Evolutionary conservation across 1,140 invertebrate species (phyloP).

Genomic region (Leguminivora glycinivorella): DNA sequence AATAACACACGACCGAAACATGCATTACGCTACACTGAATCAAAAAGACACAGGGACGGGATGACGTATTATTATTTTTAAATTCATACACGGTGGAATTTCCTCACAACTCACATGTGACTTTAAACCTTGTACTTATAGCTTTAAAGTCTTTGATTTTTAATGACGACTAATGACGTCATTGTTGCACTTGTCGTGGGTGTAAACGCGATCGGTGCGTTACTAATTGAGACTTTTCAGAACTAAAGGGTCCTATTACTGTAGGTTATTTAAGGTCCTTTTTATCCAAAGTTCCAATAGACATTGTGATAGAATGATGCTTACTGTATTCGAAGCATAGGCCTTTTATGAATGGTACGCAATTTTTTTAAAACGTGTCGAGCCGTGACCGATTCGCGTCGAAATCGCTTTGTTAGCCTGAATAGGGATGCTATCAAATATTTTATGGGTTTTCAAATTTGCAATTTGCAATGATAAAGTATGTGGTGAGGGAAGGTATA

Average conservation of each 20-base stretch:
- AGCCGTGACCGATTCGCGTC: constrained; percentile 43
- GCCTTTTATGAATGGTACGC: no score
- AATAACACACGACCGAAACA: constrained; percentile 66
- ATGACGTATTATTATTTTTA: constrained; percentile 75
- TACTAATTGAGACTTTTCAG: no score
- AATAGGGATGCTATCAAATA: constrained; percentile 23
- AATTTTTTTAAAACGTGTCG: constrained; percentile 70
- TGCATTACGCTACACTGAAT: constrained; percentile 63
- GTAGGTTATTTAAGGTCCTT: no score
- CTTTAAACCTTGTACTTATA: constrained; percentile 33
- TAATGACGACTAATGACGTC: constrained; percentile 53
- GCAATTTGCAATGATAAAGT: constrained; percentile 21
- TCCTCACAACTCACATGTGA: constrained; percentile 28
- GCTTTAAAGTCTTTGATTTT: constrained; percentile 32
- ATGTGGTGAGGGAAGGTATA: neutral
- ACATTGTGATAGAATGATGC: no score
- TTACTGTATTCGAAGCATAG: no score
- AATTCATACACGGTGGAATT: constrained; percentile 64
- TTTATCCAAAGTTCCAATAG: no score
- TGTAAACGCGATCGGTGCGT: constrained; percentile 61
- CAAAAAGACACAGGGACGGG: constrained; percentile 69
- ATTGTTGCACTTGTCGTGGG: constrained; percentile 67
- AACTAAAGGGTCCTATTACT: no score
- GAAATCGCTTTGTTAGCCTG: constrained; percentile 38
- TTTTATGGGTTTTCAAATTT: constrained; percentile 27